Evolutionary conservation across 2,113 vertebrate genomes (phyloP).

Genomic region (Grus americana): DNA sequence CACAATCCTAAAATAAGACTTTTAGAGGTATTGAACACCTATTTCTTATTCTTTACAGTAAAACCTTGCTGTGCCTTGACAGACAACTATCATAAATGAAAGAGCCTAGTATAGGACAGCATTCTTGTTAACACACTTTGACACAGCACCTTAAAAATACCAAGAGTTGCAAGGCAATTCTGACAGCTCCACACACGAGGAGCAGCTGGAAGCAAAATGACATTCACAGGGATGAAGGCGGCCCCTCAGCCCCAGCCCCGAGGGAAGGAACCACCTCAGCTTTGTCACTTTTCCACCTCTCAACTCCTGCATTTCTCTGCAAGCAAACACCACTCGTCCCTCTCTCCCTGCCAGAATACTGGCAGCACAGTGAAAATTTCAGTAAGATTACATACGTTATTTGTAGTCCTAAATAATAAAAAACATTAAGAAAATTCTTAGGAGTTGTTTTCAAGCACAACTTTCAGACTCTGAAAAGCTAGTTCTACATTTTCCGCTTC

Average conservation of each 20-base stretch:
- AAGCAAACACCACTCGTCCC: neutral
- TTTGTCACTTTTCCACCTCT: neutral
- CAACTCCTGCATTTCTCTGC: neutral
- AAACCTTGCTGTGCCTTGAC: neutral
- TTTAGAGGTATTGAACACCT: neutral
- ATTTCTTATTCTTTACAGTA: neutral
- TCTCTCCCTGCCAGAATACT: neutral
- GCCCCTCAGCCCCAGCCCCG: neutral
- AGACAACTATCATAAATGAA: neutral
- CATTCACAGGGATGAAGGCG: neutral
- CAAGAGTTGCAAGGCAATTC: neutral
- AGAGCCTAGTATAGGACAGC: neutral
- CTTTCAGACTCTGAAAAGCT: neutral
- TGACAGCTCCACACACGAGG: rapidly evolving
- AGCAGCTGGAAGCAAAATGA: neutral
- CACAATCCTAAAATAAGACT: neutral
- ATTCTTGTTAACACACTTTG: neutral
- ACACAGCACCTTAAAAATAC: neutral
- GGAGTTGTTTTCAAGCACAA: neutral
- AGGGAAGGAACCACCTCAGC: neutral
- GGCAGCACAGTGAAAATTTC: neutral
- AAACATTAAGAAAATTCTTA: neutral
- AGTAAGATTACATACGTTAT: neutral
- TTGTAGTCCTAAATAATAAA: neutral
- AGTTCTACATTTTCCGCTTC: neutral